Evolutionary conservation across 2,797 vertebrate species (phyloP), one percentile per base, ranked within the genome.

Genomic region (Gastrophryne carolinensis): DNA sequence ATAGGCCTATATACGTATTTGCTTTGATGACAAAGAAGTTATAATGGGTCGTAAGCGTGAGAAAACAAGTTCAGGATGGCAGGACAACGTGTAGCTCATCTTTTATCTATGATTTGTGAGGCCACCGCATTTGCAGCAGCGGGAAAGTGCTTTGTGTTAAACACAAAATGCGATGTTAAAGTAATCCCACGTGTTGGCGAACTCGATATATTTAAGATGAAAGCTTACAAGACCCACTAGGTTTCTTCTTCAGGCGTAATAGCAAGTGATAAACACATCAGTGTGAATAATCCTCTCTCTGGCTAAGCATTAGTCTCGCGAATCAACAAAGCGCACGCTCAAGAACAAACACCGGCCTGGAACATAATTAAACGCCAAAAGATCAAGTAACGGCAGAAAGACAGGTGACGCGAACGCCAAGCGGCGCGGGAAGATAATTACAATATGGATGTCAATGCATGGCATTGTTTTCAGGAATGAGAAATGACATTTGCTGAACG

Each of bases 191-290:
- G n/a, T n/a, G n/a, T n/a, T n/a, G n/a, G n/a, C n/a, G n/a, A n/a
- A n/a, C n/a, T n/a, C n/a, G n/a, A n/a, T n/a, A n/a, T n/a, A n/a
- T n/a, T n/a, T n/a, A n/a, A n/a, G n/a, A n/a, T n/a, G n/a, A n/a
- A n/a, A n/a, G n/a, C n/a, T n/a, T n/a, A n/a, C n/a, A n/a, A n/a
- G n/a, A n/a, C n/a, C n/a, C n/a, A n/a, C n/a, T n/a, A n/a, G n/a
- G n/a, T n/a, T n/a, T n/a, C n/a, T n/a, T n/a, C n/a, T n/a, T n/a
- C n/a, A n/a, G n/a, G n/a, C n/a, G n/a, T n/a, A n/a, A n/a, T n/a
- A n/a, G n/a, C n/a, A n/a, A n/a, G n/a, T n/a, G 54, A 61, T 37
- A 67, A 72, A 72, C 30, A 72, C 29, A 60, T 73, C 71, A 64
- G 71, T 39, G 34, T 56, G 49, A 73, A 64, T 73, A 54, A 73